A percentile compares a stretch with the other conserved stretches of the same genome.
Conservation (phyloP, 2,797 vertebrate species). For the Anguilla obscura region DNA sequence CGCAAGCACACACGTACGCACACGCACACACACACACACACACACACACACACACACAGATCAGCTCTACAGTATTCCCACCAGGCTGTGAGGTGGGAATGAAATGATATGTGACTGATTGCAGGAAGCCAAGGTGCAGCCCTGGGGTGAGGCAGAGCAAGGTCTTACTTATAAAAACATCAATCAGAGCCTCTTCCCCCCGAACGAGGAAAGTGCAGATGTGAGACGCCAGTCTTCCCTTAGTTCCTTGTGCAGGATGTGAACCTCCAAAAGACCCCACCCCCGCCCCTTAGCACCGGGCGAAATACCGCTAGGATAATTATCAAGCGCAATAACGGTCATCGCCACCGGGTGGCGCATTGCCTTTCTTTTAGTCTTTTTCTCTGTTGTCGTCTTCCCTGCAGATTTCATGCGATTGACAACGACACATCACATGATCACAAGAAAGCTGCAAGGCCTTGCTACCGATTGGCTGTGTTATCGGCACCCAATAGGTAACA, state of each 20-base stretch:
- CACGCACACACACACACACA: conserved; percentile 51
- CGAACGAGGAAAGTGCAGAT: conserved; percentile 52
- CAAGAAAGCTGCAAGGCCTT: background rate
- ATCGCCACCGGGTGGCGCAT: background rate
- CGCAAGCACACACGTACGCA: conserved; percentile 34
- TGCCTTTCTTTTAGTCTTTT: background rate
- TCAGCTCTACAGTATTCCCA: conserved; percentile 80
- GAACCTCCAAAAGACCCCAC: background rate
- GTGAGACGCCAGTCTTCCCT: conserved; percentile 54
- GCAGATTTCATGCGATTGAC: background rate
- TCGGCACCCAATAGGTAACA: background rate
- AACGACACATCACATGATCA: background rate
- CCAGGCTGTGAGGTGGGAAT: conserved; percentile 68
- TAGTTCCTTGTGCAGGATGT: conserved; percentile 33
- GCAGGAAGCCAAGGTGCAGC: conserved; percentile 66
- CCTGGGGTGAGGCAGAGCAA: conserved; percentile 67
- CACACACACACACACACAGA: conserved; percentile 61
- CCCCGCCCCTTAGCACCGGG: background rate
- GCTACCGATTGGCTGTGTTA: background rate
- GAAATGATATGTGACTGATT: conserved; percentile 81
- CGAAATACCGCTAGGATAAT: too few relatives aligned
- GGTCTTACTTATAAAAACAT: conserved; percentile 81
- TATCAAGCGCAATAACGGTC: background rate
- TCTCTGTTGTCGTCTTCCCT: background rate
- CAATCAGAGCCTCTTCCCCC: conserved; percentile 67